Percentiles rank a stretch among this genome's conserved stretches.
phyloP scores from a whole-genome alignment of 2,113 vertebrate genomes.

The Grus americana region DNA sequence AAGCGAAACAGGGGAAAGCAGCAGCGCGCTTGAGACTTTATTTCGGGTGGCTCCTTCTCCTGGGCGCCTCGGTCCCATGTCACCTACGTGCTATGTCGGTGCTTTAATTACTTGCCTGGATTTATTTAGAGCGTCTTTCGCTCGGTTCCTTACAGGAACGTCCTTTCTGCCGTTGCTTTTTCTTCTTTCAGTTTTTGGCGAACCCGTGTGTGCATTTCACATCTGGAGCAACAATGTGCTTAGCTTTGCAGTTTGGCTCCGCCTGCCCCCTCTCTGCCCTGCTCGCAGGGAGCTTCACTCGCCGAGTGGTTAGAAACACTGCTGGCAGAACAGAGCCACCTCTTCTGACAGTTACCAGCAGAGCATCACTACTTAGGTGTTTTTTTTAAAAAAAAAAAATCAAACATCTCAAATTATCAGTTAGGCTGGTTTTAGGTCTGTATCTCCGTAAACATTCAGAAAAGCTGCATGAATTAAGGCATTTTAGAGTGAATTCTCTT shows the following conservation, averaged over 20 bases:
- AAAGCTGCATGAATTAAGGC: not conserved
- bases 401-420: not conserved
- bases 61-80: not conserved
- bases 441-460: not conserved
- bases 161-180: not conserved
- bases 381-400: too few species aligned
- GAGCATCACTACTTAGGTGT: not conserved
- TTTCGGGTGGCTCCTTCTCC: not conserved
- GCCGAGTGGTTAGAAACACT: fast-evolving
- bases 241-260: conserved; percentile 5
- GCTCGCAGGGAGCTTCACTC: not conserved
- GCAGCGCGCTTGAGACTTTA: fast-evolving
- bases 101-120: not conserved
- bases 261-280: not conserved
- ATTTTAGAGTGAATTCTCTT: not conserved
- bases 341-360: not conserved
- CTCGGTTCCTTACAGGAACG: not conserved
- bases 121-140: not conserved
- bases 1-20: not conserved
- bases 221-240: conserved; percentile 34
- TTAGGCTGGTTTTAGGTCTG: not conserved
- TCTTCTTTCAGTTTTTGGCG: not conserved
- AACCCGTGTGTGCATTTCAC: not conserved
- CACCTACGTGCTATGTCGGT: not conserved
- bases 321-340: not conserved